Evolutionary conservation across 2,113 vertebrate species (phyloP).

Genomic region (Myocastor coypus): DNA sequence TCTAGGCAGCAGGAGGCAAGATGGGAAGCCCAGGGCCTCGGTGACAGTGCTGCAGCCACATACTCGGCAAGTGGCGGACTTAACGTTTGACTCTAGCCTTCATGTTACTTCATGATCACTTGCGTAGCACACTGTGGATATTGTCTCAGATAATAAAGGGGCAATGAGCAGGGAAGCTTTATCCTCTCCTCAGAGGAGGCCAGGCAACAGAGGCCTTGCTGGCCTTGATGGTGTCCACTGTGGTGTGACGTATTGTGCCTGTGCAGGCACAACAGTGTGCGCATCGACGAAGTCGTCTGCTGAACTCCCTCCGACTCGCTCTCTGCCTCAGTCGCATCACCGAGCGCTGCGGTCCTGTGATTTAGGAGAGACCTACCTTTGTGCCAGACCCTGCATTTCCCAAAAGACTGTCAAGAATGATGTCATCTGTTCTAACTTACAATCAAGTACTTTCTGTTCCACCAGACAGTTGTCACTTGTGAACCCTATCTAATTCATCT

Average conservation of each 20-base stretch:
- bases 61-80: neutral
- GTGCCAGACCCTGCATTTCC: neutral
- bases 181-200: neutral
- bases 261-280: neutral
- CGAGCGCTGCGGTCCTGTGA: neutral
- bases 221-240: neutral
- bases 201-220: neutral
- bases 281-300: neutral
- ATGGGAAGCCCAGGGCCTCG: neutral
- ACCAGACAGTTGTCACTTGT: neutral
- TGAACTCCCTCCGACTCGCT: neutral
- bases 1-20: neutral
- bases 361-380: conserved; percentile 8
- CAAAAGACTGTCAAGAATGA: neutral
- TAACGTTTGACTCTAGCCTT: neutral
- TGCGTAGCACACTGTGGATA: neutral
- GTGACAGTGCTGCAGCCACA: accelerated
- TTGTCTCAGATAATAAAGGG: neutral
- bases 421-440: conserved; percentile 3
- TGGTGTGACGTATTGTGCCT: neutral
- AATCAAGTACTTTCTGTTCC: neutral
- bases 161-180: neutral
- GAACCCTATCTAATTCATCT: neutral
- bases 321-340: neutral
- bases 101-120: neutral